These are phyloP conservation scores for Canis aureus DNA, from an alignment of 2,113 vertebrate species.

Conservation along the genomic window DNA sequence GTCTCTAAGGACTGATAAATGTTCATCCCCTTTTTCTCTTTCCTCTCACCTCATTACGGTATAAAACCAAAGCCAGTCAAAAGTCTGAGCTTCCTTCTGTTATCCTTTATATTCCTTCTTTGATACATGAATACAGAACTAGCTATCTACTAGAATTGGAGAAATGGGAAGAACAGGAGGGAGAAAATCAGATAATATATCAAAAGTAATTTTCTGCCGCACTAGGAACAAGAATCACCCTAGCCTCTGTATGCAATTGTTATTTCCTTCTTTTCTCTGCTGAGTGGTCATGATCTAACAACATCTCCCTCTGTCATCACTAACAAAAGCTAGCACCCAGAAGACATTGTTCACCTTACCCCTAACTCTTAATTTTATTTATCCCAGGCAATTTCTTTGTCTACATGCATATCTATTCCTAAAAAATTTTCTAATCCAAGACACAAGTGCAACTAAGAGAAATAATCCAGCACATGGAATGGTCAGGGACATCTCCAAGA, in stretches of 20 bases:
- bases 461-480: neutral
- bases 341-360: neutral
- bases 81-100: neutral
- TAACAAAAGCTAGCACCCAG: neutral
- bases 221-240: neutral
- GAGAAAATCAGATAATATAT: neutral
- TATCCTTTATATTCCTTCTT: neutral
- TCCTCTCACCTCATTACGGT: neutral
- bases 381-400: neutral
- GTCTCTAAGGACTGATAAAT: neutral
- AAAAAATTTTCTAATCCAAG: neutral
- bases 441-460: neutral
- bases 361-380: neutral
- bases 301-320: neutral
- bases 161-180: neutral
- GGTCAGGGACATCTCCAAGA: neutral
- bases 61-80: neutral
- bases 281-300: neutral
- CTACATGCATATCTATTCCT: neutral
- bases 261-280: neutral
- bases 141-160: neutral
- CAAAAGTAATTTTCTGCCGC: neutral
- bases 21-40: fast-evolving
- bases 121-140: neutral
- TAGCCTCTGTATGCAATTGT: neutral